Evolutionary conservation across 2,113 vertebrate species (phyloP).

Genomic region (Etheostoma spectabile): DNA sequence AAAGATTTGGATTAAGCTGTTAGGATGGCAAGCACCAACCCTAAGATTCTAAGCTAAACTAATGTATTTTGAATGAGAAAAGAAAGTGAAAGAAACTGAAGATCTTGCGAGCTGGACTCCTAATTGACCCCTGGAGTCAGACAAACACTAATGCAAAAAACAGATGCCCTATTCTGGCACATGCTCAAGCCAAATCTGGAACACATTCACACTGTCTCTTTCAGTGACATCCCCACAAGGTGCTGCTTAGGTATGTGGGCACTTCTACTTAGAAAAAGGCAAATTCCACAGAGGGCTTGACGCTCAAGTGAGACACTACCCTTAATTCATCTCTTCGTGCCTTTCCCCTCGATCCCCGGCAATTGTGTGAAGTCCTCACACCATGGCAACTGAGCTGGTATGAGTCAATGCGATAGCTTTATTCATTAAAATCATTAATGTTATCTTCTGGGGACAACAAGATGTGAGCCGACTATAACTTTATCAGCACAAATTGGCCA

Average conservation of each 20-base stretch:
- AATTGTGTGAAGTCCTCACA: conserved; percentile 64
- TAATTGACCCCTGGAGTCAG: conserved; percentile 61
- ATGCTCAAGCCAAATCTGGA: conserved; percentile 58
- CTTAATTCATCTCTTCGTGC: conserved; percentile 74
- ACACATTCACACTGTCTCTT: conserved; percentile 67
- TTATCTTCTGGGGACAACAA: conserved; percentile 78
- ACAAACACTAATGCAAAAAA: conserved; percentile 60
- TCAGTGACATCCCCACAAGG: conserved; percentile 74
- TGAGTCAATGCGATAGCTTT: conserved; percentile 82
- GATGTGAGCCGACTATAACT: conserved; percentile 82
- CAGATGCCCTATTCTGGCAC: conserved; percentile 60
- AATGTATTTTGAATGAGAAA: not conserved
- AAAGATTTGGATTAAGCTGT: not conserved
- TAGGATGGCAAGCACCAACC: not conserved
- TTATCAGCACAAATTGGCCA: conserved; percentile 85
- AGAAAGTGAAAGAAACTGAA: conserved; percentile 19
- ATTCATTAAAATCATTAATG: conserved; percentile 80
- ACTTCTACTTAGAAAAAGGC: conserved; percentile 72
- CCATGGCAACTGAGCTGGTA: conserved; percentile 83
- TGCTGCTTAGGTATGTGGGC: conserved; percentile 72
- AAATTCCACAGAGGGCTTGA: conserved; percentile 77
- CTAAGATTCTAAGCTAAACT: conserved; percentile 13
- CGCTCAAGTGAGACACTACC: conserved; percentile 75
- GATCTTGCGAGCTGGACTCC: conserved; percentile 26
- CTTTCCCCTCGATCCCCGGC: conserved; percentile 57